Conservation (phyloP, 2,888 invertebrate species). For the Laothoe populi region DNA sequence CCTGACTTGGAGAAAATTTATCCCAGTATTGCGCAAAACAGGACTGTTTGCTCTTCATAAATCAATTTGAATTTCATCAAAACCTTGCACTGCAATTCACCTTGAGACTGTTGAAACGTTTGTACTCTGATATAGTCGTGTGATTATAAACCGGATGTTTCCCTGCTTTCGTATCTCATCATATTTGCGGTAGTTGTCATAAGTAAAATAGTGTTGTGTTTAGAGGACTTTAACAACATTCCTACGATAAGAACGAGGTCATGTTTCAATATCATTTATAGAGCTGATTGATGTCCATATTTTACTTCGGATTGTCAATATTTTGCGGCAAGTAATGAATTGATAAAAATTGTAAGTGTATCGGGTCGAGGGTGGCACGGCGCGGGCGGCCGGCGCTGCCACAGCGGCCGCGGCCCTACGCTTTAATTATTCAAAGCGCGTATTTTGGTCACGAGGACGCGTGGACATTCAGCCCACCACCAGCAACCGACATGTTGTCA, state of each 20-base stretch:
- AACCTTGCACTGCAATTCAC: slow-evolving; percentile 11
- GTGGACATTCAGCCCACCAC: slow-evolving; percentile 47
- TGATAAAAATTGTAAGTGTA: slow-evolving; percentile 62
- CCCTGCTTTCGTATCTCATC: background rate
- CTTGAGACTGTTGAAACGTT: slow-evolving; percentile 11
- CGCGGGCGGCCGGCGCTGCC: slow-evolving; percentile 44
- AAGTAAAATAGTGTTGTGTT: slow-evolving; percentile 18
- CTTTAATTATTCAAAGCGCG: slow-evolving; percentile 77
- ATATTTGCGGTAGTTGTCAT: slow-evolving; percentile 19
- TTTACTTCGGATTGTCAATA: slow-evolving; percentile 36
- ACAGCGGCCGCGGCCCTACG: slow-evolving; percentile 45
- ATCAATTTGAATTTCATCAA: background rate
- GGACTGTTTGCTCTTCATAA: slow-evolving; percentile 6
- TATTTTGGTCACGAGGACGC: slow-evolving; percentile 81
- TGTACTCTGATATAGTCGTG: background rate
- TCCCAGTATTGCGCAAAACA: background rate
- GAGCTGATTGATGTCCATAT: background rate
- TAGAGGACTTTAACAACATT: slow-evolving; percentile 7
- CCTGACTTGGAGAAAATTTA: background rate
- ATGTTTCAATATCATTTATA: slow-evolving; percentile 5
- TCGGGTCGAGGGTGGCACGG: slow-evolving; percentile 45
- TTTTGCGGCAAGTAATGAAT: slow-evolving; percentile 50
- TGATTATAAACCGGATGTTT: slow-evolving; percentile 19
- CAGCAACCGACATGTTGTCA: slow-evolving; percentile 47
- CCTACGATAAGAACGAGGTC: slow-evolving; percentile 19